Evolutionary conservation across 2,113 vertebrate species (phyloP).

Genomic region (Cynoglossus semilaevis): DNA sequence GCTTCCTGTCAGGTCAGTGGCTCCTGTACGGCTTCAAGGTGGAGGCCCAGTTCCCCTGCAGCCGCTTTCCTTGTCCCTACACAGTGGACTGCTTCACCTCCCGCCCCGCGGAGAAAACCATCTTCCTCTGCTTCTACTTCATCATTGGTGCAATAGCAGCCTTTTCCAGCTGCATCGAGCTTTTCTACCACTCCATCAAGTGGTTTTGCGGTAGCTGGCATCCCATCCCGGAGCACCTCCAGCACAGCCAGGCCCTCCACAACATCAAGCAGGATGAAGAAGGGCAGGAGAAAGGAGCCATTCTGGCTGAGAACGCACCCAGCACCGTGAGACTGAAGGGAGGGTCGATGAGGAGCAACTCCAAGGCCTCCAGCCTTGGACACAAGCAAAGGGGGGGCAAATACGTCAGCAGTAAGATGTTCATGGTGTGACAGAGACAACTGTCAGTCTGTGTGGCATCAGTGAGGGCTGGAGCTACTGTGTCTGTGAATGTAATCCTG

Average conservation of each 20-base stretch:
- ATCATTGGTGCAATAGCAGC: conserved; percentile 81
- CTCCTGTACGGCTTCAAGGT: conserved; percentile 87
- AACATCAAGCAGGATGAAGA: conserved; percentile 3
- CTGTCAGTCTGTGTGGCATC: too few relatives aligned
- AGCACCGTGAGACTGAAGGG: conserved; percentile 19
- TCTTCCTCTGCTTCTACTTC: conserved; percentile 93
- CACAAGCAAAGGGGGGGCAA: conserved; percentile 21
- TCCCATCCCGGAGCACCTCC: accelerated
- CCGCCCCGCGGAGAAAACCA: conserved; percentile 87
- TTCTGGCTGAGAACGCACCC: accelerated
- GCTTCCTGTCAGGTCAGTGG: conserved; percentile 83
- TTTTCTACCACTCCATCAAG: conserved; percentile 80
- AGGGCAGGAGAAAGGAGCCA: neutral
- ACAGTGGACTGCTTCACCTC: conserved; percentile 92
- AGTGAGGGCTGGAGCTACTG: too few relatives aligned
- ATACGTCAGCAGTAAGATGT: conserved; percentile 10
- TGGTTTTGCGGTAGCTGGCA: conserved; percentile 43
- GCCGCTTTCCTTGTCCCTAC: conserved; percentile 84
- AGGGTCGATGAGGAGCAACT: conserved; percentile 20
- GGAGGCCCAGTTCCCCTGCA: conserved; percentile 82
- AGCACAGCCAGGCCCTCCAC: conserved; percentile 17
- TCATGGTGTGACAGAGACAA: conserved; percentile 37
- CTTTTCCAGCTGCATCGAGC: conserved; percentile 79
- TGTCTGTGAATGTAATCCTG: too few relatives aligned
- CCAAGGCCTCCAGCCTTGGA: conserved; percentile 19